These are phyloP conservation scores for Trypoxylus dichotomus DNA, from an alignment of 1,140 invertebrate genomes.

Conservation along the genomic window DNA sequence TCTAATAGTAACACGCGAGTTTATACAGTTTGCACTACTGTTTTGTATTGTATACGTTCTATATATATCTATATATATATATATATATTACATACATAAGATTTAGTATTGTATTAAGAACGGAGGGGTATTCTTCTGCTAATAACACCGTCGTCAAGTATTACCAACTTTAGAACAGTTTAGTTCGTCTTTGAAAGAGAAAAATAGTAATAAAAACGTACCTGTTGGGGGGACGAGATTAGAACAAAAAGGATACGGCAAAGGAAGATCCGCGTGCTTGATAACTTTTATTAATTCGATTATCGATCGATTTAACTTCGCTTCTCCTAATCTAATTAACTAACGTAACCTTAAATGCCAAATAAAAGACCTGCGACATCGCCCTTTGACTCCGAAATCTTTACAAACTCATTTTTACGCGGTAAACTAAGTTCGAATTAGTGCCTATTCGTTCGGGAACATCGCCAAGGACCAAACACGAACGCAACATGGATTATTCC, in stretches of 20 bases:
- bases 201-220: not conserved
- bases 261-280: not conserved
- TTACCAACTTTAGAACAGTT: not conserved
- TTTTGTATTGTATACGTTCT: not conserved
- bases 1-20: conserved; percentile 43
- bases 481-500: conserved; percentile 66
- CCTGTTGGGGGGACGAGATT: not conserved
- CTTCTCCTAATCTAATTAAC: conserved; percentile 56
- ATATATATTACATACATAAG: not conserved
- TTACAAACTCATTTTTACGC: not conserved
- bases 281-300: not conserved
- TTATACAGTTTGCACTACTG: conserved; percentile 33
- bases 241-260: not conserved
- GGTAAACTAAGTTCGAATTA: not conserved
- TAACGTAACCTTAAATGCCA: conserved; percentile 27
- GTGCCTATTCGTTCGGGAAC: not conserved
- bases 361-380: not conserved
- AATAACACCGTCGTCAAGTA: not conserved
- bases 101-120: conserved; percentile 2
- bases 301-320: not conserved
- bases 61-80: too few relatives aligned
- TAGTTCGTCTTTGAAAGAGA: not conserved
- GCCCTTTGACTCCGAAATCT: not conserved
- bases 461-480: not conserved
- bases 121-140: not conserved